Percentiles rank a stretch among this genome's conserved stretches.
These are phyloP conservation scores for Heliconius eleuchia DNA, from an alignment of 1,140 invertebrate genomes.

Conservation along the genomic window DNA sequence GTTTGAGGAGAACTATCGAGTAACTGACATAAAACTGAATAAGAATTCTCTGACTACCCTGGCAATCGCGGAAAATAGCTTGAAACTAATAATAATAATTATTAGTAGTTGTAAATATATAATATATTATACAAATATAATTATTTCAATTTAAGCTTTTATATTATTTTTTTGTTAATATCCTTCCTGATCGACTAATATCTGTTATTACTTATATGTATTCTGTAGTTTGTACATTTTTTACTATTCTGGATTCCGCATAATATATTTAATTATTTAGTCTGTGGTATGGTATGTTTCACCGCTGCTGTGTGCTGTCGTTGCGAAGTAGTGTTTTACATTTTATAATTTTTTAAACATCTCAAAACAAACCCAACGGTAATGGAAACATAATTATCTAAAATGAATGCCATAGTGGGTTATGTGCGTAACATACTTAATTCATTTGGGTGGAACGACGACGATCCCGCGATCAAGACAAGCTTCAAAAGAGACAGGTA, in stretches of 20 bases:
- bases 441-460: conserved; percentile 53
- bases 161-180: no score
- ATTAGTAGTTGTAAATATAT: no score
- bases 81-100: no score
- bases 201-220: background rate
- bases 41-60: no score
- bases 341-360: conserved; percentile 28
- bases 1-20: no score
- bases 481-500: conserved; percentile 77
- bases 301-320: conserved; percentile 39
- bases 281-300: conserved; percentile 37
- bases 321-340: conserved; percentile 31
- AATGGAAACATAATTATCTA: conserved; percentile 65
- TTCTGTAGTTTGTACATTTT: background rate
- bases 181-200: no score
- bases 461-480: conserved; percentile 54
- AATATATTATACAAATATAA: no score
- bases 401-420: conserved; percentile 74
- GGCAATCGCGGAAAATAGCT: no score
- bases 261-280: conserved; percentile 20
- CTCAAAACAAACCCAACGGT: conserved; percentile 42
- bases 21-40: no score
- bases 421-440: conserved; percentile 64
- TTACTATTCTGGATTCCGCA: background rate
- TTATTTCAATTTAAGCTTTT: no score